A percentile compares a stretch with the other conserved stretches of the same genome.
phyloP scores from a whole-genome alignment of 2,888 invertebrate species.

The Trachelus stipa region DNA sequence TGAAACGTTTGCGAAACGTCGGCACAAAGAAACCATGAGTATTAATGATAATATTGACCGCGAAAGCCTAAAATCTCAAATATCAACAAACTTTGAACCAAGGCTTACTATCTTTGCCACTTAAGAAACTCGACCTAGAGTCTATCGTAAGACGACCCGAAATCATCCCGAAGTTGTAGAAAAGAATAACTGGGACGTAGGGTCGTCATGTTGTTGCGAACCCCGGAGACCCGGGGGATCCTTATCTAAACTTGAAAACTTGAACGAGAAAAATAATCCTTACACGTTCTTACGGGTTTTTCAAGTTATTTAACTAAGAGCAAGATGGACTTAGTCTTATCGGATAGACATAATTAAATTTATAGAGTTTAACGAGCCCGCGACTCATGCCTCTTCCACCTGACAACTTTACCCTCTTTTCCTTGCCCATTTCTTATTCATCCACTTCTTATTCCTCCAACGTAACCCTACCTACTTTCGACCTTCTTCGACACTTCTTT shows the following conservation, averaged over 20 bases:
- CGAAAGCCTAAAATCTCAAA: no score
- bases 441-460: not conserved
- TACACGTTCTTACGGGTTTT: not conserved
- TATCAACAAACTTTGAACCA: not conserved
- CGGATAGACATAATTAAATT: not conserved
- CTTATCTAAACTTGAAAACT: not conserved
- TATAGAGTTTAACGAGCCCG: not conserved
- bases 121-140: not conserved
- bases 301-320: not conserved
- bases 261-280: not conserved
- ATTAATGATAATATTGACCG: no score
- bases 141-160: not conserved
- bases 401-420: not conserved
- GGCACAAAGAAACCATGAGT: no score
- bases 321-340: not conserved
- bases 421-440: not conserved
- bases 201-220: not conserved
- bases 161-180: not conserved
- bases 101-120: not conserved
- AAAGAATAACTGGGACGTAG: not conserved
- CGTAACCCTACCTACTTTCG: not conserved
- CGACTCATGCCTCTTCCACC: not conserved
- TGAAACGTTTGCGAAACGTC: no score
- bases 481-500: not conserved
- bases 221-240: not conserved